These are phyloP conservation scores for Lemur catta DNA, from an alignment of 2,797 vertebrate species.

Conservation along the genomic window DNA sequence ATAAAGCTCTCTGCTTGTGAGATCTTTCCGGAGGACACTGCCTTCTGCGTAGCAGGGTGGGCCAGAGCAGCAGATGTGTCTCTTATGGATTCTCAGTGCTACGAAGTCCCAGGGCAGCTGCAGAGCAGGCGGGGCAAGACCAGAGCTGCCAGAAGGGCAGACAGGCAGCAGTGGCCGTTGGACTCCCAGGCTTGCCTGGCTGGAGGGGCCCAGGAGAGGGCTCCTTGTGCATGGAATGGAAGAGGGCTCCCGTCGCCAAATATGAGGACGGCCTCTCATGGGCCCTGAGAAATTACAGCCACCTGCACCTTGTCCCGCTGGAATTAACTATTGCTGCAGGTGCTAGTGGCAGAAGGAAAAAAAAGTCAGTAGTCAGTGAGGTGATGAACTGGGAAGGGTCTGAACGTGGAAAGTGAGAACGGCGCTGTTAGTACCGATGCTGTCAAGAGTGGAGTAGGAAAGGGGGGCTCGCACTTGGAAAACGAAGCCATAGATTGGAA, in stretches of 20 bases:
- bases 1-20: neutral
- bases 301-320: neutral
- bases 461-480: neutral
- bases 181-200: neutral
- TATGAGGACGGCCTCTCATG: too few species aligned
- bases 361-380: neutral
- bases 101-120: neutral
- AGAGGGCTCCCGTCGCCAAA: fast-evolving
- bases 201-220: neutral
- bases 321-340: neutral
- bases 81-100: fast-evolving
- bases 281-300: neutral
- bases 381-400: neutral
- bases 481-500: neutral
- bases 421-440: fast-evolving
- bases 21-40: neutral
- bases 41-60: neutral
- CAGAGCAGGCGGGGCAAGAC: neutral
- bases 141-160: too few species aligned
- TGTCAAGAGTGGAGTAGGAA: neutral
- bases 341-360: neutral
- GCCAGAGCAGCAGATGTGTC: too few species aligned
- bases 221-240: neutral
- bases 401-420: fast-evolving
- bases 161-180: fast-evolving